Evolutionary conservation across 2,797 vertebrate species (phyloP).

Genomic region (Phalloptychus januarius): DNA sequence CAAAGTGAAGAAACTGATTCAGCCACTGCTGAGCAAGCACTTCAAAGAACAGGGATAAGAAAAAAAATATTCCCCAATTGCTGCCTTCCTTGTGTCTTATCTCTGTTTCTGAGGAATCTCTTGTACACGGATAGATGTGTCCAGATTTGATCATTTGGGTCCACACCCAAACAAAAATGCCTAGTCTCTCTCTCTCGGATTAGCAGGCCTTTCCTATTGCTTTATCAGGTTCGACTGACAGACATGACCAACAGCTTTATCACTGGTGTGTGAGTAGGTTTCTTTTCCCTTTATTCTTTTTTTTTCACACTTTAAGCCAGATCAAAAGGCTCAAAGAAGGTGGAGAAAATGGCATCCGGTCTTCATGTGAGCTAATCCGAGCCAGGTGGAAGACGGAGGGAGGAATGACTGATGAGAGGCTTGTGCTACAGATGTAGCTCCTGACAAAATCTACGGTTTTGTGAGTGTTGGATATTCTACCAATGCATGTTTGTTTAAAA

Average conservation of each 20-base stretch:
- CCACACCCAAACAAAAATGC: conserved; percentile 46
- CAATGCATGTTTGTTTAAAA: conserved; percentile 26
- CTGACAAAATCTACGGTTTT: conserved; percentile 23
- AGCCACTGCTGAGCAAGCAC: conserved; percentile 33
- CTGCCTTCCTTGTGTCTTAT: conserved; percentile 57
- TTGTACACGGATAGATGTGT: conserved; percentile 53
- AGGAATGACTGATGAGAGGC: conserved; percentile 49
- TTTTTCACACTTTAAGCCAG: conserved; percentile 55
- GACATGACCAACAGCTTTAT: conserved; percentile 54
- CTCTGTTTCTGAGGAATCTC: conserved; percentile 44
- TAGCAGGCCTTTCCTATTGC: conserved; percentile 26
- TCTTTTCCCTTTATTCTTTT: conserved; percentile 60
- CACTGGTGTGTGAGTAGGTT: conserved; percentile 36
- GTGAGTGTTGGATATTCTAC: conserved; percentile 9
- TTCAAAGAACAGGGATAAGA: conserved; percentile 56
- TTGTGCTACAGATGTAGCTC: conserved; percentile 26
- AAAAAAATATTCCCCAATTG: conserved; percentile 54
- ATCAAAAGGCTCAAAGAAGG: conserved; percentile 66
- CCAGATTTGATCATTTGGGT: conserved; percentile 47
- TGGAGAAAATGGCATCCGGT: conserved; percentile 48
- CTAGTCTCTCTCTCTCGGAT: conserved; percentile 15
- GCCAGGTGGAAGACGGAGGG: conserved; percentile 54
- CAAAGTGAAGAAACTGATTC: conserved; percentile 26
- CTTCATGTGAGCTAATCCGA: conserved; percentile 53
- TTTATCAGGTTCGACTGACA: conserved; percentile 50